Percentiles rank a stretch among this genome's conserved stretches.
Conservation (phyloP, 1,140 invertebrate genomes). For the Drosophila takahashii region DNA sequence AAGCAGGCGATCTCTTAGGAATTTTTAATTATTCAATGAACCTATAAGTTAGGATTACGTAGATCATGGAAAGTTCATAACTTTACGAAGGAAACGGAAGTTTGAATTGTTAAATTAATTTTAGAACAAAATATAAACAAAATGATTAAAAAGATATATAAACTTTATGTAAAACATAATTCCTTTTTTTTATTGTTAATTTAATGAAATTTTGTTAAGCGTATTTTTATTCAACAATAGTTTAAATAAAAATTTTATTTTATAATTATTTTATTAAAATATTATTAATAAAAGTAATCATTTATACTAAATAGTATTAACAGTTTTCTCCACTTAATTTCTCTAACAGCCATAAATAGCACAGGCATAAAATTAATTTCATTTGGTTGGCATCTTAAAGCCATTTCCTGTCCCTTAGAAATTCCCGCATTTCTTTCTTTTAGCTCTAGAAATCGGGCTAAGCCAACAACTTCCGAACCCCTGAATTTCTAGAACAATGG, state of each 20-base stretch:
- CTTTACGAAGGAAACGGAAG: not conserved
- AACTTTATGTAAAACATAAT: no score
- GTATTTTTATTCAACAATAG: no score
- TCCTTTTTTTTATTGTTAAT: no score
- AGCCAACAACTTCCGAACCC: constrained; percentile 18
- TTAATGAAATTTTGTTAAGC: no score
- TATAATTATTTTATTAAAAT: not conserved
- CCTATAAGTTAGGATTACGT: not conserved
- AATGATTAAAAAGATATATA: no score
- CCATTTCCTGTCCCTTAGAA: constrained; percentile 35
- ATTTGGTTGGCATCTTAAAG: constrained; percentile 20
- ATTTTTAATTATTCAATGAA: constrained; percentile 1
- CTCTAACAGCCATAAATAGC: constrained; percentile 28
- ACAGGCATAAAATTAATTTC: constrained; percentile 33
- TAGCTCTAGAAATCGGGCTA: constrained; percentile 12
- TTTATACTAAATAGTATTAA: not conserved
- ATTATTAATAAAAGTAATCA: no score
- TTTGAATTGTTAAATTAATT: not conserved
- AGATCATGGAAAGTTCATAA: not conserved
- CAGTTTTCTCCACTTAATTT: not conserved
- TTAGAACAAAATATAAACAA: no score
- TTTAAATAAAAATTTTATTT: not conserved
- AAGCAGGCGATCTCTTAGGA: not conserved
- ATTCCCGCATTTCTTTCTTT: constrained; percentile 34
- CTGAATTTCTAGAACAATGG: constrained; percentile 72